Conservation (phyloP, 2,113 vertebrate genomes). For the Hemichromis elongatus region DNA sequence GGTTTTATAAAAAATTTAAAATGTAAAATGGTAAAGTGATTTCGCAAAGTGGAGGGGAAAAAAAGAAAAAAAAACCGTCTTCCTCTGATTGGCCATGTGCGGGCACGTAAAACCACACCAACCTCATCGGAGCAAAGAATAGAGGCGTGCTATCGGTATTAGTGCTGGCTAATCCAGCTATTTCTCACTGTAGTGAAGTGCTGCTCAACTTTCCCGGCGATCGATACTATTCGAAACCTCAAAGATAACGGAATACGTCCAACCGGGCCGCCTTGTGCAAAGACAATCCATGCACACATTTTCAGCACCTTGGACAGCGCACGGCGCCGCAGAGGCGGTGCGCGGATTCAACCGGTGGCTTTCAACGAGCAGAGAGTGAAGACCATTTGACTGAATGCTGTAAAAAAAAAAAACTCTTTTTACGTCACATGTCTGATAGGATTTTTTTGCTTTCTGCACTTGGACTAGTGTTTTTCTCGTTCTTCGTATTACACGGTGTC, state of each 20-base stretch:
- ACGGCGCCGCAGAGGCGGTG: slow-evolving; percentile 52
- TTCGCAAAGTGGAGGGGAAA: neutral
- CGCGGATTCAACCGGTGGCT: slow-evolving; percentile 71
- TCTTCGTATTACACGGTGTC: neutral
- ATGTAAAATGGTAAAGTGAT: neutral
- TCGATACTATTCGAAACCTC: neutral
- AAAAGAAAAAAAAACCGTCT: neutral
- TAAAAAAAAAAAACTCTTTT: neutral
- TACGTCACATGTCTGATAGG: neutral
- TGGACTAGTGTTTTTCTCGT: neutral
- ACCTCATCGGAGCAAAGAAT: neutral
- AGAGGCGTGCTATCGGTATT: slow-evolving; percentile 7
- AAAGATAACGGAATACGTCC: neutral
- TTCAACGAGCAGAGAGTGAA: neutral
- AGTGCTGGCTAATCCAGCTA: neutral
- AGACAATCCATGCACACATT: slow-evolving; percentile 24
- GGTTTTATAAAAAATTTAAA: neutral
- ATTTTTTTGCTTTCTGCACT: neutral
- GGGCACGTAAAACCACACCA: slow-evolving; percentile 46
- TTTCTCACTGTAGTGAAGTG: neutral
- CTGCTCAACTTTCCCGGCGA: neutral
- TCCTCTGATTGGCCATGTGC: slow-evolving; percentile 40
- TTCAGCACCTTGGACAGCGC: slow-evolving; percentile 62
- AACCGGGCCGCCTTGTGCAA: neutral
- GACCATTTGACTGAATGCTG: neutral